phyloP scores from a whole-genome alignment of 2,113 vertebrate species.

The Puma concolor region DNA sequence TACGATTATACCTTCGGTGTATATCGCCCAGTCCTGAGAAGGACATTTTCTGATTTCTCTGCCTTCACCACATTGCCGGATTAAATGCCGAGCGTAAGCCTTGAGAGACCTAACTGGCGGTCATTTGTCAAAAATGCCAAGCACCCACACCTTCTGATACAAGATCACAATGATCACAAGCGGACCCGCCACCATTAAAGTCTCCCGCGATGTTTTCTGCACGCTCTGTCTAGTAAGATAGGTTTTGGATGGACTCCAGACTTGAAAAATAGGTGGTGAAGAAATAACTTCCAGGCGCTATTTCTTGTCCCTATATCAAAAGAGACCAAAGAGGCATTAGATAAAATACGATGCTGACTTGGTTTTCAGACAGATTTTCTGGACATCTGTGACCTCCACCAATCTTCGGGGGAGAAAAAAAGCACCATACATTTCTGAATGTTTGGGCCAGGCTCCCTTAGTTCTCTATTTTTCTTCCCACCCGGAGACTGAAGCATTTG shows the following conservation, averaged over 20 bases:
- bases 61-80: not conserved
- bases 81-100: not conserved
- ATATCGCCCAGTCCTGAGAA: not conserved
- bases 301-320: not conserved
- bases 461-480: constrained; percentile 60
- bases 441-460: constrained; percentile 12
- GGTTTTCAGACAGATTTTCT: constrained; percentile 45
- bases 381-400: constrained; percentile 48
- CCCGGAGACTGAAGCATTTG: constrained; percentile 44
- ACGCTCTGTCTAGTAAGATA: not conserved
- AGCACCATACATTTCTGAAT: not conserved
- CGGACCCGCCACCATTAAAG: not conserved
- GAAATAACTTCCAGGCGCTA: not conserved
- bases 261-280: constrained; percentile 18
- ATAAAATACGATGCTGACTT: not conserved
- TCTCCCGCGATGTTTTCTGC: not conserved
- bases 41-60: not conserved
- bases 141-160: not conserved
- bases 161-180: not conserved
- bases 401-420: not conserved
- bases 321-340: not conserved
- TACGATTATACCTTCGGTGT: not conserved
- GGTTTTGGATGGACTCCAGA: not conserved
- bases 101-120: not conserved
- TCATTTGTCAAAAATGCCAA: not conserved